A percentile compares a stretch with the other conserved stretches of the same genome.
Conservation (phyloP, 2,113 vertebrate species). For the Pachyramphus minor region DNA sequence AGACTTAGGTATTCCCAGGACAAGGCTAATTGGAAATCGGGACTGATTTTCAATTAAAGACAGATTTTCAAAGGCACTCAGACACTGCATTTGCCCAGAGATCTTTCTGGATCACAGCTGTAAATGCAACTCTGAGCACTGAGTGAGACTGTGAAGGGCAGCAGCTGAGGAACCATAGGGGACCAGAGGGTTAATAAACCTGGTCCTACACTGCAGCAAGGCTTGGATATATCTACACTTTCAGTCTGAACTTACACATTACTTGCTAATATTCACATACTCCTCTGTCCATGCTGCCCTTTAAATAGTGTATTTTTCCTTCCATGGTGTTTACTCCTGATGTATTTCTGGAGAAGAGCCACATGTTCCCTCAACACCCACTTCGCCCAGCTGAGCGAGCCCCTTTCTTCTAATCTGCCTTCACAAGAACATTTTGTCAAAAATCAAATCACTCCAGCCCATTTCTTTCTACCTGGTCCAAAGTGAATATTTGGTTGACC, state of each 20-base stretch:
- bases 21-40: background rate
- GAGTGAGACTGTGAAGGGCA: background rate
- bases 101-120: background rate
- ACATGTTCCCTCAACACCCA: background rate
- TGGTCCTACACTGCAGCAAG: background rate
- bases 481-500: constrained; percentile 6
- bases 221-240: background rate
- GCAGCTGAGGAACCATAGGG: background rate
- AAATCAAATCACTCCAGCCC: background rate
- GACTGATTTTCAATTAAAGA: background rate
- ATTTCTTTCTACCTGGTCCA: background rate
- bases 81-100: background rate
- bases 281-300: background rate
- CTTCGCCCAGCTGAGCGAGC: background rate
- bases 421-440: background rate
- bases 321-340: background rate
- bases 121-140: background rate
- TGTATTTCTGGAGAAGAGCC: background rate
- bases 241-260: background rate
- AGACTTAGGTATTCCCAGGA: background rate
- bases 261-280: background rate
- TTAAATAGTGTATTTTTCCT: background rate
- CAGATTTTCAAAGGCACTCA: background rate
- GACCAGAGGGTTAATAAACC: background rate
- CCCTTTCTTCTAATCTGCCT: background rate